A percentile compares a stretch with the other conserved stretches of the same genome.
Evolutionary conservation across 1,140 invertebrate genomes (phyloP).

Genomic region (Drosophila melanica): DNA sequence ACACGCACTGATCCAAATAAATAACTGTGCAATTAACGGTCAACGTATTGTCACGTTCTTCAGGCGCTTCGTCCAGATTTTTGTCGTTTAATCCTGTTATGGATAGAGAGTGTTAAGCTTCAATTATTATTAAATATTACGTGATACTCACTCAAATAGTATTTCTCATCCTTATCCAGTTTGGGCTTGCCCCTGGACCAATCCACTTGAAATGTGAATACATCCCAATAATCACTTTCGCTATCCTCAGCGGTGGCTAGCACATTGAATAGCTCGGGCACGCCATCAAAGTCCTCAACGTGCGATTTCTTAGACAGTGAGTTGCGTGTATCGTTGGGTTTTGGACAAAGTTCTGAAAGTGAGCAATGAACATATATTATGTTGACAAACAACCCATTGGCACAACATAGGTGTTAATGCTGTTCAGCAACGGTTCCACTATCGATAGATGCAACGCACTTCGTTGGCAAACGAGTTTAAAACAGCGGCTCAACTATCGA

Average conservation of each 20-base stretch:
- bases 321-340: constrained; percentile 89
- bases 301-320: constrained; percentile 92
- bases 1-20: constrained; percentile 95
- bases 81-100: constrained; percentile 69
- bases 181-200: constrained; percentile 79
- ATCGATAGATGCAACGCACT: constrained; percentile 52
- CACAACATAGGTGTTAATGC: constrained; percentile 18
- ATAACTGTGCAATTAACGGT: constrained; percentile 96
- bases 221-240: constrained; percentile 87
- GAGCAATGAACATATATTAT: constrained; percentile 8
- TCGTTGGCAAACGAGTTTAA: not conserved
- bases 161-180: constrained; percentile 75
- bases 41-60: constrained; percentile 85
- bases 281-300: constrained; percentile 92
- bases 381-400: not conserved
- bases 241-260: constrained; percentile 88
- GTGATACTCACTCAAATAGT: constrained; percentile 69
- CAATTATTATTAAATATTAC: not conserved
- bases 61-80: constrained; percentile 62
- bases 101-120: not conserved
- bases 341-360: constrained; percentile 92
- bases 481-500: constrained; percentile 27
- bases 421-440: constrained; percentile 45
- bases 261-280: constrained; percentile 92
- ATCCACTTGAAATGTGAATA: constrained; percentile 92